These are phyloP conservation scores for Tanaodytes sp. DNA, from an alignment of 2,888 invertebrate genomes.

Conservation along the genomic window DNA sequence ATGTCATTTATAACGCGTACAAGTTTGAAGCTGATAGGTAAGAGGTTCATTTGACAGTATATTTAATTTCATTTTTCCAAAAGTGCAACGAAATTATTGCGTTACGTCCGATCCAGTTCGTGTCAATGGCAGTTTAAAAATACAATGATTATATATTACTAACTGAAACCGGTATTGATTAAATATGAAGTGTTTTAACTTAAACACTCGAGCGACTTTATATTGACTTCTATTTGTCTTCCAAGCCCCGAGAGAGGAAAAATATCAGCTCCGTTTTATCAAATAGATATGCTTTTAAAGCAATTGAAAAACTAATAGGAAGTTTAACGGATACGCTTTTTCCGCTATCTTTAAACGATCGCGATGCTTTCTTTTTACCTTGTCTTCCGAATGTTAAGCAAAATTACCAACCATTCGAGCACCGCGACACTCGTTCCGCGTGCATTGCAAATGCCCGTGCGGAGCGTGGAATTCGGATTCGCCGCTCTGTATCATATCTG, in stretches of 20 bases:
- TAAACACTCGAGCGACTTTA: not conserved
- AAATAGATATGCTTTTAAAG: slow-evolving; percentile 36
- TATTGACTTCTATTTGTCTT: slow-evolving; percentile 30
- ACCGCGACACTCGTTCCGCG: not conserved
- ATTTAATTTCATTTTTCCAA: too few species aligned
- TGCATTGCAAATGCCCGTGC: too few species aligned
- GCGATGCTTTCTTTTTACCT: slow-evolving; percentile 10
- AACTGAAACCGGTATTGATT: slow-evolving; percentile 6
- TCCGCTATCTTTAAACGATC: slow-evolving; percentile 24
- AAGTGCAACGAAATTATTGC: not conserved
- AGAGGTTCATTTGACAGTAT: too few species aligned
- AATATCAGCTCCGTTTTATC: slow-evolving; percentile 23
- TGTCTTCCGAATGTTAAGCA: slow-evolving; percentile 18
- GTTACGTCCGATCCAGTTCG: too few species aligned
- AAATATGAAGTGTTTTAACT: slow-evolving; percentile 2
- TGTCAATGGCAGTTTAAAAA: too few species aligned
- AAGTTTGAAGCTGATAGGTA: too few species aligned
- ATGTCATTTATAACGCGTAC: too few species aligned
- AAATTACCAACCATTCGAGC: slow-evolving; percentile 24
- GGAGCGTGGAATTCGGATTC: too few species aligned
- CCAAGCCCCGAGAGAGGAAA: not conserved
- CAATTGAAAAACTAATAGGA: slow-evolving; percentile 38
- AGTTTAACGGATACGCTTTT: slow-evolving; percentile 21
- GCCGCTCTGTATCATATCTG: too few species aligned
- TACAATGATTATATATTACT: too few species aligned